Percentiles rank a stretch among this genome's conserved stretches.
These are phyloP conservation scores for Odontophorus gujanensis DNA, from an alignment of 2,113 vertebrate genomes.

Conservation along the genomic window DNA sequence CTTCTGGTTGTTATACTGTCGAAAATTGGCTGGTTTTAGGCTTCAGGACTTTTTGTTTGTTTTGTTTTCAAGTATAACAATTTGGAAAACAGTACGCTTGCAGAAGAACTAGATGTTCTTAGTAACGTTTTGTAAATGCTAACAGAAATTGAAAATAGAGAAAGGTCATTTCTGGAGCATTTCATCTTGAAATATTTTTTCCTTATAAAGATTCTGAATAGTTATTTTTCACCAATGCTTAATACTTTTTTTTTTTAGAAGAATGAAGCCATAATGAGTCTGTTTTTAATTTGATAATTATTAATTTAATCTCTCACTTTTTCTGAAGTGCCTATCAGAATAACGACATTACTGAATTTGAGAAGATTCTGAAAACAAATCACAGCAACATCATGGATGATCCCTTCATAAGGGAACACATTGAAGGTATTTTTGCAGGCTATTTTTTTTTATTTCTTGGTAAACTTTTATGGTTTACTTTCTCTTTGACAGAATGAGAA, in stretches of 20 bases:
- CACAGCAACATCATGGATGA: conserved; percentile 99
- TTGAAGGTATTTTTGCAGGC: conserved; percentile 87
- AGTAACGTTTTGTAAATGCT: background rate
- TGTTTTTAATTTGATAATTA: conserved; percentile 11
- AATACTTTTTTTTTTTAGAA: background rate
- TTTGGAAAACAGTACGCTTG: background rate
- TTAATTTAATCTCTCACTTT: background rate
- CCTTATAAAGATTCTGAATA: background rate
- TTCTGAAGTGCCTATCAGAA: conserved; percentile 96
- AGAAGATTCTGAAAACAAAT: conserved; percentile 99
- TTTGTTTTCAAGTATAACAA: background rate
- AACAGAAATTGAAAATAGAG: background rate
- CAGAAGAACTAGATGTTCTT: background rate
- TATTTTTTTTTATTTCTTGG: background rate
- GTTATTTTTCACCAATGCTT: background rate
- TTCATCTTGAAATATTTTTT: background rate
- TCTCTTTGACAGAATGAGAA: background rate
- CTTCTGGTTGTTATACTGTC: background rate
- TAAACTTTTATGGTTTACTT: background rate
- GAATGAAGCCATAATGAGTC: background rate
- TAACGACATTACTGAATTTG: conserved; percentile 99
- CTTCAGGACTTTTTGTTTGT: background rate
- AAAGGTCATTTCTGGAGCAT: background rate
- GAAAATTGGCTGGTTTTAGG: background rate
- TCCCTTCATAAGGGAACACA: conserved; percentile 98